Percentiles rank a stretch among this genome's conserved stretches.
Evolutionary conservation across 2,113 vertebrate genomes (phyloP).

Genomic region (Amblyornis subalaris): DNA sequence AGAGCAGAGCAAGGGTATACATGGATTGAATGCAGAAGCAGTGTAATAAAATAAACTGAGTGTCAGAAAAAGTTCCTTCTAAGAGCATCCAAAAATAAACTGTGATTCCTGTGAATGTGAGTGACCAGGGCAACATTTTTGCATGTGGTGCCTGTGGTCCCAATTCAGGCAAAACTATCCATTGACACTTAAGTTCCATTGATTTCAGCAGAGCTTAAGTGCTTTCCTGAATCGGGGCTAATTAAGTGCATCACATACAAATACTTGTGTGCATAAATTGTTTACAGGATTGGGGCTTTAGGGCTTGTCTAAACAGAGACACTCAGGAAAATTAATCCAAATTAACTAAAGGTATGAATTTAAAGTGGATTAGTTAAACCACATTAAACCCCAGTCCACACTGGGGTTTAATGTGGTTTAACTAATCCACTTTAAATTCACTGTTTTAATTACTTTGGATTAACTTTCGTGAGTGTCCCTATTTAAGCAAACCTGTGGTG

Average conservation of each 20-base stretch:
- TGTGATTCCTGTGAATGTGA: not conserved
- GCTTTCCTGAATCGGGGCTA: slow-evolving; percentile 23
- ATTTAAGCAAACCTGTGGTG: slow-evolving; percentile 49
- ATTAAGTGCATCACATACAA: slow-evolving; percentile 58
- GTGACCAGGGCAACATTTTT: not conserved
- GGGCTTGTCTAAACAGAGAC: slow-evolving; percentile 67
- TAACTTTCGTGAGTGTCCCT: slow-evolving; percentile 65
- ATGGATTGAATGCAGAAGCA: not conserved
- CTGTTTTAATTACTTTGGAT: slow-evolving; percentile 67
- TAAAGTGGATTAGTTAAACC: slow-evolving; percentile 69
- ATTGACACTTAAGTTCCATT: slow-evolving; percentile 43
- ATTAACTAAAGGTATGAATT: slow-evolving; percentile 68
- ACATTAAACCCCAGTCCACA: not conserved
- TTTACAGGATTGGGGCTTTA: slow-evolving; percentile 64
- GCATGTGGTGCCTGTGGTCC: not conserved
- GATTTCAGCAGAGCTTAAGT: slow-evolving; percentile 40
- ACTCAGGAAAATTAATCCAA: slow-evolving; percentile 69
- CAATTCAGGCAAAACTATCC: not conserved
- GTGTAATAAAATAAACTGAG: not conserved
- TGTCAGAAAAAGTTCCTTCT: not conserved
- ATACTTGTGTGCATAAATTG: slow-evolving; percentile 59
- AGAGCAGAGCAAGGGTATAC: not conserved
- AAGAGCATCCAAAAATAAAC: not conserved
- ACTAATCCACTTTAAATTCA: slow-evolving; percentile 69
- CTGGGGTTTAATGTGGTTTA: slow-evolving; percentile 64